Evolutionary conservation across 30 jellyfish, hydroid and myxozoan genomes (phyloP), one percentile per base, ranked within the genome.

Genomic region (Chrysaora quinquecirrha): DNA sequence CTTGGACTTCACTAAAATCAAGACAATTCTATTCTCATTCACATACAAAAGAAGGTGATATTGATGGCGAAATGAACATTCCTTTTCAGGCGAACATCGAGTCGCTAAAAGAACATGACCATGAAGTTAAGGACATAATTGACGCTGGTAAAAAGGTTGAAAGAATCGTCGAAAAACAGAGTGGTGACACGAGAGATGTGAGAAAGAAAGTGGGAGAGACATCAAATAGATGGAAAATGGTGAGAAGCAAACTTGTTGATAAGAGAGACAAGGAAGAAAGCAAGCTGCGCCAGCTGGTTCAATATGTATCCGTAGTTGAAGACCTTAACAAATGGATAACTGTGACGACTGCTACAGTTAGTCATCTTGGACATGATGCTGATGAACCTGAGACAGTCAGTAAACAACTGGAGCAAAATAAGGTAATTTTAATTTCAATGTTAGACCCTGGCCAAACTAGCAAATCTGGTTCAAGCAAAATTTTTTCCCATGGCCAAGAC

Each of bases 311-410:
- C 23, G 83, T 78, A 11, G 63, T 82, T 19, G 80, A 82, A 22
- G 96, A 85, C 9, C 66, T 93, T 32, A 97, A 86, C 32, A 87
- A 74, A 33, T 93, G 98, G 98, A 81, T 87, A 33, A 81, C 83
- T 60, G 93, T 61, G 30, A 80, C 89, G 34, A 30, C 95, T 0
- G 30, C 90, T 27, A 75, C 91, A 24, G 96, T 86, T 50, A 81
- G 94, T 24, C 81, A 75, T 28, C 56, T 73, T 3, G 89, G 89
- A 12, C 84, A 78, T 0, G 87, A 82, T 19, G 73, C 96, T 66
- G 78, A 90, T 18, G 75, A 95, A 2, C 84, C 91, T 1, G 95
- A 80, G 14, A 91, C 64, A 3, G 60, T 93, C 71, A 75, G 56
- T 49, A 78, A 68, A 34, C 98, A 86, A 80, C 74, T 93, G 46